These are phyloP conservation scores for Platalea minor DNA, from an alignment of 2,797 vertebrate species.

Conservation along the genomic window DNA sequence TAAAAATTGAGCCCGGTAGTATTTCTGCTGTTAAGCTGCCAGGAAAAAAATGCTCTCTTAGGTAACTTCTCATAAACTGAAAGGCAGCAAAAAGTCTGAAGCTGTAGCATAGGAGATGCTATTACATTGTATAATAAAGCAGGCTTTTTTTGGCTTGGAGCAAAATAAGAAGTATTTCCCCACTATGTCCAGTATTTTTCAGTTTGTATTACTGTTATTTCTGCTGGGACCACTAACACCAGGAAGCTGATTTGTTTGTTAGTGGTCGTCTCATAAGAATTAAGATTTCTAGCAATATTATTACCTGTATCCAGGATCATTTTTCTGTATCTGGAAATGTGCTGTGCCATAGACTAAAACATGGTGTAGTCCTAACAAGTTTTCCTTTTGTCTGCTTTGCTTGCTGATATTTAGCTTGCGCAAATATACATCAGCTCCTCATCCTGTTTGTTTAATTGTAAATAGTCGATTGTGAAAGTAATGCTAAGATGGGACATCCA, in stretches of 20 bases:
- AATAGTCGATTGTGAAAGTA: not conserved
- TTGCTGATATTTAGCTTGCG: not conserved
- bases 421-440: not conserved
- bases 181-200: not conserved
- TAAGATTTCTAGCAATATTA: not conserved
- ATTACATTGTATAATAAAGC: not conserved
- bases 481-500: not conserved
- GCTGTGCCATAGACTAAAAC: not conserved
- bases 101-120: not conserved
- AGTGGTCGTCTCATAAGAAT: not conserved
- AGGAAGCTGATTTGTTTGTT: not conserved
- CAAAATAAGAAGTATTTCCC: not conserved
- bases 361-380: fast-evolving
- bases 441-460: not conserved
- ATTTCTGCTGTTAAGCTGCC: not conserved
- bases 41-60: not conserved
- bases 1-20: not conserved
- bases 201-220: not conserved
- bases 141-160: not conserved
- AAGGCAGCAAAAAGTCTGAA: not conserved
- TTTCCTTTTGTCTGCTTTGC: not conserved
- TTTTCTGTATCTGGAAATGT: not conserved
- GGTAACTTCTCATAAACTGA: not conserved
- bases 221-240: not conserved
- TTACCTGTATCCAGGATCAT: not conserved